Conservation (phyloP, 2,797 vertebrate genomes). For the Artibeus jamaicensis region DNA sequence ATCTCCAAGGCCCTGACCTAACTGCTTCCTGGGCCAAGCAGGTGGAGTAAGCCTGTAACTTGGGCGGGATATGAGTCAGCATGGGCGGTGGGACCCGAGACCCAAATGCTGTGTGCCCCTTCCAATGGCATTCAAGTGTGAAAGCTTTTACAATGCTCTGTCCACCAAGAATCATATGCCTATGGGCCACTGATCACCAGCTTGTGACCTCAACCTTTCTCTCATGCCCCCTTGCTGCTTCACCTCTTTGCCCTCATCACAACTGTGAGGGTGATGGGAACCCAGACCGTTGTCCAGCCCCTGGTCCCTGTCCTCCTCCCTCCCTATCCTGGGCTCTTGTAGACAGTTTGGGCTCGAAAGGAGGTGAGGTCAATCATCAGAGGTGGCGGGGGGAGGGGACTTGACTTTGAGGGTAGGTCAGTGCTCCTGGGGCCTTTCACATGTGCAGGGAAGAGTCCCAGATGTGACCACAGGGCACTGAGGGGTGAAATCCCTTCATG, state of each 20-base stretch:
- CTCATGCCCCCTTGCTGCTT: background rate
- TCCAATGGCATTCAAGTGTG: background rate
- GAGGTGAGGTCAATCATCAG: no score
- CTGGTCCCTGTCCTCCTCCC: no score
- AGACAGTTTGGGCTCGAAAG: background rate
- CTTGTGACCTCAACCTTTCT: background rate
- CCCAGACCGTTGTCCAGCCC: background rate
- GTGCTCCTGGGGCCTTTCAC: background rate
- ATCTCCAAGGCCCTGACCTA: background rate
- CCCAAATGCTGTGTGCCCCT: background rate
- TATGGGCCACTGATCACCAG: background rate
- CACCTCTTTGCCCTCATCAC: background rate
- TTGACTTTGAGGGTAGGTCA: background rate
- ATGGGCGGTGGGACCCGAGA: background rate
- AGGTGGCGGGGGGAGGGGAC: no score
- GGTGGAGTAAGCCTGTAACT: background rate
- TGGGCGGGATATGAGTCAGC: rapidly evolving
- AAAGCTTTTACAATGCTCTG: background rate
- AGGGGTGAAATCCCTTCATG: conserved; percentile 50
- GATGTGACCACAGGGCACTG: background rate
- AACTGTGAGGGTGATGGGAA: background rate
- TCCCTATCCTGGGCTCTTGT: background rate
- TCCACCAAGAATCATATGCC: background rate
- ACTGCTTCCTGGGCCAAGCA: background rate
- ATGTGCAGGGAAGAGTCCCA: background rate